A percentile compares a stretch with the other conserved stretches of the same genome.
Evolutionary conservation across 2,888 invertebrate species (phyloP).

Genomic region (Prionchulus punctatus): DNA sequence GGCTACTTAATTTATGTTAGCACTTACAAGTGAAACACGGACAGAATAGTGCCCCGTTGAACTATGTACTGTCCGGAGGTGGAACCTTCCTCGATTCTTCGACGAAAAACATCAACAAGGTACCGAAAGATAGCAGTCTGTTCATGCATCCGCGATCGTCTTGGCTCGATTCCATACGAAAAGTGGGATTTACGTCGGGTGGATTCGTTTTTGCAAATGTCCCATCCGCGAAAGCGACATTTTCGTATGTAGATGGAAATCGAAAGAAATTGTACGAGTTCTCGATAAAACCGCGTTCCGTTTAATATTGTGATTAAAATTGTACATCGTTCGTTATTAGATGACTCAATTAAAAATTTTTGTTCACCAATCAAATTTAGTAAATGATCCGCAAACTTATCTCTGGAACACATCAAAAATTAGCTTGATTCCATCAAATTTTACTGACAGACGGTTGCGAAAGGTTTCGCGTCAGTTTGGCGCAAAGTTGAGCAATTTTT

Average conservation of each 20-base stretch:
- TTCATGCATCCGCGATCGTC: constrained; percentile 29
- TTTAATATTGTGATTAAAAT: too few relatives aligned
- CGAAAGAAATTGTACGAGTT: not conserved
- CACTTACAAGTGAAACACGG: constrained; percentile 21
- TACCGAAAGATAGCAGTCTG: constrained; percentile 26
- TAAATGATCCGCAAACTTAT: too few relatives aligned
- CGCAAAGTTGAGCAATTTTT: too few relatives aligned
- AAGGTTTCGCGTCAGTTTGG: too few relatives aligned
- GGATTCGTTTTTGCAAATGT: constrained; percentile 31
- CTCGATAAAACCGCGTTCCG: too few relatives aligned
- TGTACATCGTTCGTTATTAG: too few relatives aligned
- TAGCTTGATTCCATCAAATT: too few relatives aligned
- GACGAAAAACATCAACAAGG: constrained; percentile 24
- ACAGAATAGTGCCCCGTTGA: constrained; percentile 21
- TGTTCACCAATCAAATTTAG: too few relatives aligned
- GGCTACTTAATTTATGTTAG: constrained; percentile 13
- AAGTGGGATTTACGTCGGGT: constrained; percentile 25
- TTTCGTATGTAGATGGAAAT: not conserved
- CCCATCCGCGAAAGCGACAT: constrained; percentile 9
- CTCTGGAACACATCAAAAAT: too few relatives aligned
- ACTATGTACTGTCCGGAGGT: constrained; percentile 37
- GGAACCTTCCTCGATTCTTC: constrained; percentile 34
- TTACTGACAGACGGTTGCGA: too few relatives aligned
- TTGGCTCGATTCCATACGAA: constrained; percentile 18
- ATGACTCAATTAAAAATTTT: too few relatives aligned